Conservation (phyloP, 2,113 vertebrate species). For the Oxygymnocypris stewartii region DNA sequence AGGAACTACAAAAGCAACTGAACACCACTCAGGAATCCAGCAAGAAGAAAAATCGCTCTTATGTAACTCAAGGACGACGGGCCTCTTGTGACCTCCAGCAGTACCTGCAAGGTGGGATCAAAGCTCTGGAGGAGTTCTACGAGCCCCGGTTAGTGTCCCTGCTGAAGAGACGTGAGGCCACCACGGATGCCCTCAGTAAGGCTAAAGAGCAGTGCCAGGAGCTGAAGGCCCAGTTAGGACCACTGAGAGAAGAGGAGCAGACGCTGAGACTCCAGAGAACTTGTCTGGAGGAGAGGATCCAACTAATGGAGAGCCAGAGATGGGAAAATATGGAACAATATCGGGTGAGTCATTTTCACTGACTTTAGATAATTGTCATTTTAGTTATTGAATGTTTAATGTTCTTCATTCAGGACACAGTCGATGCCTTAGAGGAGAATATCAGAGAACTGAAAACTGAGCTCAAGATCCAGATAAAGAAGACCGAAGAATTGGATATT, state of each 20-base stretch:
- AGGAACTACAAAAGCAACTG: conserved; percentile 68
- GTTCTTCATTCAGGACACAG: conserved; percentile 75
- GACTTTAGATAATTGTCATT: background rate
- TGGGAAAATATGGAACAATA: conserved; percentile 83
- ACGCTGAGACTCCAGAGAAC: conserved; percentile 79
- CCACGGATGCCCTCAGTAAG: conserved; percentile 74
- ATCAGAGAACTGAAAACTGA: conserved; percentile 83
- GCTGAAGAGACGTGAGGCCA: conserved; percentile 80
- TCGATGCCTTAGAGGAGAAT: conserved; percentile 85
- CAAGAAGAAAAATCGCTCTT: conserved; percentile 71
- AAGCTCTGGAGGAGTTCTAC: conserved; percentile 84
- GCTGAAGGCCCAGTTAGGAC: conserved; percentile 79
- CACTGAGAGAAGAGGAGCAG: conserved; percentile 81
- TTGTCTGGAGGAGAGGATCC: conserved; percentile 85
- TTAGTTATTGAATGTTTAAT: background rate
- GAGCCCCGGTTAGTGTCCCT: conserved; percentile 86
- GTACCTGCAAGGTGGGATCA: conserved; percentile 82
- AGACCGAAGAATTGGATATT: conserved; percentile 84
- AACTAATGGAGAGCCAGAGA: conserved; percentile 78
- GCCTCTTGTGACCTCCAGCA: conserved; percentile 84
- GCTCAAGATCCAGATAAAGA: conserved; percentile 84
- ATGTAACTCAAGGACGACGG: conserved; percentile 79
- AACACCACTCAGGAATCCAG: conserved; percentile 61
- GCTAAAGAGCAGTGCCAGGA: conserved; percentile 80
- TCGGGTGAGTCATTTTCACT: conserved; percentile 73